phyloP scores from a whole-genome alignment of 2,888 invertebrate species.

The Oscheius sp. region DNA sequence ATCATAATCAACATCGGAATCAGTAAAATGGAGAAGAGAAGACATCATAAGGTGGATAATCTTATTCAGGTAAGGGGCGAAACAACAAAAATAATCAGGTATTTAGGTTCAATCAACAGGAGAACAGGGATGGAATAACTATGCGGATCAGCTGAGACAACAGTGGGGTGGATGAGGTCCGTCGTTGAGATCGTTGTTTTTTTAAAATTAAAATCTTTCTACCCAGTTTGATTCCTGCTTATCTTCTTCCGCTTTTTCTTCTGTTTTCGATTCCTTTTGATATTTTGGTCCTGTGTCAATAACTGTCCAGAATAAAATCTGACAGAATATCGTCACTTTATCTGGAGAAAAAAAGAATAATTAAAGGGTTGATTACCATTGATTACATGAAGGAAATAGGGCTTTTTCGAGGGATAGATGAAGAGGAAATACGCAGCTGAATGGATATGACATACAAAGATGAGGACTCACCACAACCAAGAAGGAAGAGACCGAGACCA shows the following conservation, averaged over 20 bases:
- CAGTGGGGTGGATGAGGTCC: slow-evolving; percentile 12
- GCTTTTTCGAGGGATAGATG: slow-evolving; percentile 31
- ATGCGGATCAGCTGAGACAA: not conserved
- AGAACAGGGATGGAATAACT: slow-evolving; percentile 27
- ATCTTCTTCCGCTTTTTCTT: not conserved
- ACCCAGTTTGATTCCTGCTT: not conserved
- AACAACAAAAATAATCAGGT: not conserved
- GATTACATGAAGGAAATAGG: slow-evolving; percentile 24
- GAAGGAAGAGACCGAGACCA: slow-evolving; percentile 44
- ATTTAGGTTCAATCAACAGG: slow-evolving; percentile 18
- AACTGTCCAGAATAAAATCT: slow-evolving; percentile 47
- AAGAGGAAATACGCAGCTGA: slow-evolving; percentile 42
- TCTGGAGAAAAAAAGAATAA: slow-evolving; percentile 25
- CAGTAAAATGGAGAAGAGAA: slow-evolving; percentile 10
- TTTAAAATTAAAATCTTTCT: slow-evolving; percentile 9
- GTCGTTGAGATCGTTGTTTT: not conserved
- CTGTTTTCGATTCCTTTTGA: not conserved
- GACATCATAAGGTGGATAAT: slow-evolving; percentile 14
- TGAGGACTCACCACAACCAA: slow-evolving; percentile 38
- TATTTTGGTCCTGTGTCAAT: slow-evolving; percentile 35
- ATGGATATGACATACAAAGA: not conserved
- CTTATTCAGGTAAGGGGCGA: not conserved
- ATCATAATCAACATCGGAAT: not conserved
- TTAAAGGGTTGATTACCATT: not conserved
- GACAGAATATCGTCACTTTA: slow-evolving; percentile 38